phyloP scores from a whole-genome alignment of 2,113 vertebrate genomes.

The Takifugu flavidus region DNA sequence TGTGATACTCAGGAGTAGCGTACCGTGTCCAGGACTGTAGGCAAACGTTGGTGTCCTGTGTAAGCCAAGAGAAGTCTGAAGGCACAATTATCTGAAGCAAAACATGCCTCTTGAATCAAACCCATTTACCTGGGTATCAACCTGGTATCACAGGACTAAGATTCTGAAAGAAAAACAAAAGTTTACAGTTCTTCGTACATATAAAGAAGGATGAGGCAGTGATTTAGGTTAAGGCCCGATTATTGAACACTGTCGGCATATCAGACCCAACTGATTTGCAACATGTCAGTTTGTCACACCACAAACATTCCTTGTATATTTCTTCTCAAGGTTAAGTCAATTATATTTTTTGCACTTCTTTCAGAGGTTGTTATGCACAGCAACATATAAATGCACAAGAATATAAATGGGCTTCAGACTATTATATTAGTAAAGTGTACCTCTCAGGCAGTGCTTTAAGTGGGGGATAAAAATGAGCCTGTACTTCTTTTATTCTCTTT shows the following conservation, averaged over 20 bases:
- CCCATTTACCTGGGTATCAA: conserved; percentile 26
- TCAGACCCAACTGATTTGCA: conserved; percentile 54
- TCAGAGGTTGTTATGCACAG: conserved; percentile 73
- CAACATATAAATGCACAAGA: conserved; percentile 78
- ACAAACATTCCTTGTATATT: conserved; percentile 53
- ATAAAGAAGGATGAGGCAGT: conserved; percentile 64
- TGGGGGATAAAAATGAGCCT: too few relatives aligned
- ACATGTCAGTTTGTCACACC: conserved; percentile 48
- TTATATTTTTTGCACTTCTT: conserved; percentile 65
- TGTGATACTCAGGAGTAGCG: conserved; percentile 37
- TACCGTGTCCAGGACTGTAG: conserved; percentile 39
- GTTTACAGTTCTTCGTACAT: conserved; percentile 34
- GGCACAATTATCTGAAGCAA: conserved; percentile 74
- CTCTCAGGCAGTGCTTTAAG: too few relatives aligned
- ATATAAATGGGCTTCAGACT: conserved; percentile 75
- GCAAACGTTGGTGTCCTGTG: conserved; percentile 46
- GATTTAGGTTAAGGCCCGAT: conserved; percentile 72
- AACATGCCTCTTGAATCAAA: conserved; percentile 43
- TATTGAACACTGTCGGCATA: conserved; percentile 49
- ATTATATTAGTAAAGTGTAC: conserved; percentile 49
- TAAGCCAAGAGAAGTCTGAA: conserved; percentile 66
- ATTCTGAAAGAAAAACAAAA: conserved; percentile 14
- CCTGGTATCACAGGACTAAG: conserved; percentile 22
- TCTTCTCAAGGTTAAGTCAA: conserved; percentile 62
- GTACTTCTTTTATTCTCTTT: too few relatives aligned